phyloP scores from a whole-genome alignment of 2,113 vertebrate genomes.

The Deroptyus accipitrinus region DNA sequence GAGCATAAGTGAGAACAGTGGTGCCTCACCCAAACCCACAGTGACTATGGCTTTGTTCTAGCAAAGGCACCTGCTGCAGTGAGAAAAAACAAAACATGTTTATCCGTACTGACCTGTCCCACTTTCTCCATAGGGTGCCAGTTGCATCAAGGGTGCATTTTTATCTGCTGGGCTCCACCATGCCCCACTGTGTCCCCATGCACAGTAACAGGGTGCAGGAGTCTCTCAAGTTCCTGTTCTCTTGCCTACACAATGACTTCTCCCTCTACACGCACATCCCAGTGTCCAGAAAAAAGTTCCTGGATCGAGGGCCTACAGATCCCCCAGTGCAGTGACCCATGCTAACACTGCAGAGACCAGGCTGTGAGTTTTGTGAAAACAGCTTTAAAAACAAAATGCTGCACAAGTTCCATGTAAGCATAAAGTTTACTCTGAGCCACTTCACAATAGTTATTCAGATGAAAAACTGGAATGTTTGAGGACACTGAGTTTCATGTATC shows the following conservation, averaged over 20 bases:
- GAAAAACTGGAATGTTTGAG: neutral
- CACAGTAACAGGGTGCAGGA: neutral
- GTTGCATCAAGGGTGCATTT: neutral
- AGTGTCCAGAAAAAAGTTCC: too few relatives aligned
- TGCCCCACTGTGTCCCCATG: rapidly evolving
- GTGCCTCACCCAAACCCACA: neutral
- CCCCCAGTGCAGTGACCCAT: rapidly evolving
- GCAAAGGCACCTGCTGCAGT: neutral
- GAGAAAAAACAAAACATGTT: neutral
- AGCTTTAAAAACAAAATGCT: neutral
- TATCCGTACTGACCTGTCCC: neutral
- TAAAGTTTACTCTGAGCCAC: neutral
- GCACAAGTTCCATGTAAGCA: neutral
- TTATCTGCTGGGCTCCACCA: neutral
- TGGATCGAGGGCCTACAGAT: neutral
- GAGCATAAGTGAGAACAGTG: neutral
- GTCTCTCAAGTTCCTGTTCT: neutral
- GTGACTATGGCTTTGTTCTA: neutral
- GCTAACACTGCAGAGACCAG: neutral
- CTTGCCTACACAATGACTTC: too few relatives aligned
- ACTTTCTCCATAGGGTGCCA: neutral
- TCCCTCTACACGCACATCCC: too few relatives aligned
- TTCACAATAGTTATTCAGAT: neutral
- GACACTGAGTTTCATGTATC: neutral
- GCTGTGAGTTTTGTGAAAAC: neutral